Conservation (phyloP, 2,113 vertebrate species). For the Monarcha castaneiventris region DNA sequence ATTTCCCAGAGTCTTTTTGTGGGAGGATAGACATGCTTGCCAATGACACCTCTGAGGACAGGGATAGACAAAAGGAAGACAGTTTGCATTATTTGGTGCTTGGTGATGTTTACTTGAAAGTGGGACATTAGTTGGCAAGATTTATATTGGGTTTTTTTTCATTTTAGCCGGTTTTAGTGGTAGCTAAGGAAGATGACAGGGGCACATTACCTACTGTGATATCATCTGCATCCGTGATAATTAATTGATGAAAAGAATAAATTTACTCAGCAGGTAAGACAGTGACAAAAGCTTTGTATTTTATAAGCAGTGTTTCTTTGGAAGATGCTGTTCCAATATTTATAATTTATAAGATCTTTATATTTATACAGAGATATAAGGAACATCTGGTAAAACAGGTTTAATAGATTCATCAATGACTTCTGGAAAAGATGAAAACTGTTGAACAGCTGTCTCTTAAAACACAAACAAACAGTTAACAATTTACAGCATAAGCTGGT, state of each 20-base stretch:
- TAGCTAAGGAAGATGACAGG: not conserved
- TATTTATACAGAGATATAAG: not conserved
- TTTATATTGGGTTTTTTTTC: not conserved
- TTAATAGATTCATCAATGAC: not conserved
- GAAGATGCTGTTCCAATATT: not conserved
- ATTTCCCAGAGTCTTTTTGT: not conserved
- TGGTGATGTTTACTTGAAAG: not conserved
- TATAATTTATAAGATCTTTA: not conserved
- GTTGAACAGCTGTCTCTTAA: not conserved
- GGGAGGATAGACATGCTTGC: not conserved
- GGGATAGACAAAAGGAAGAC: not conserved
- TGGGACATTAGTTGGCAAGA: not conserved
- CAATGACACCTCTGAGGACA: not conserved
- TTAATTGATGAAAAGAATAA: slow-evolving; percentile 40
- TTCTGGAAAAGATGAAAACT: not conserved
- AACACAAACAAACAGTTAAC: not conserved
- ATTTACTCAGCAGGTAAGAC: not conserved
- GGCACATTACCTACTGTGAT: not conserved
- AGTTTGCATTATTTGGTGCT: not conserved
- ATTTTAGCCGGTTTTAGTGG: slow-evolving; percentile 20
- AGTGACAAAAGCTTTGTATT: not conserved
- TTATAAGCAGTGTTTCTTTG: not conserved
- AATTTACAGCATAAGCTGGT: not conserved
- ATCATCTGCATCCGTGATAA: slow-evolving; percentile 5
- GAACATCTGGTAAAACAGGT: not conserved